These are phyloP conservation scores for Staurois parvus DNA, from an alignment of 2,797 vertebrate genomes.

Conservation along the genomic window DNA sequence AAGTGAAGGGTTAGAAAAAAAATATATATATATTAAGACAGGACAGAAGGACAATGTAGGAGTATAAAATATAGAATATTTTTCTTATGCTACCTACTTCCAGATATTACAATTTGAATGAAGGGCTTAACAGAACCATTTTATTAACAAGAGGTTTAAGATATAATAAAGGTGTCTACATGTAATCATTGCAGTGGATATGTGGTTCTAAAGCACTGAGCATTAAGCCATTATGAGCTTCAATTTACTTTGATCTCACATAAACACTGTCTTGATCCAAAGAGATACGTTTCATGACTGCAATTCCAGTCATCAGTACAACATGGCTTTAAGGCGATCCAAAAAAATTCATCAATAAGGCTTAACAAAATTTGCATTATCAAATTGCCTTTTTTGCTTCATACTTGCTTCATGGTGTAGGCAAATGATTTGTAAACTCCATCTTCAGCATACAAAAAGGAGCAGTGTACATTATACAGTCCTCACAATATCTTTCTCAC, in stretches of 20 bases:
- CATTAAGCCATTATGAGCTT: slow-evolving; percentile 12
- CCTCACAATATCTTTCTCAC: slow-evolving; percentile 14
- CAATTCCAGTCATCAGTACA: slow-evolving; percentile 8
- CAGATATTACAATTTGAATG: background rate
- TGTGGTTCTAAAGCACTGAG: background rate
- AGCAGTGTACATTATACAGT: slow-evolving; percentile 45
- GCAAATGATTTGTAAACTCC: slow-evolving; percentile 45
- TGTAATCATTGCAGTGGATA: slow-evolving; percentile 18
- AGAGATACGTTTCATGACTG: slow-evolving; percentile 4
- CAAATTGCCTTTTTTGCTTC: slow-evolving; percentile 53
- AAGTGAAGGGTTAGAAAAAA: no score
- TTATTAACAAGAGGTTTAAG: slow-evolving; percentile 20
- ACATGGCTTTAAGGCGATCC: slow-evolving; percentile 32
- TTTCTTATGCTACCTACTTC: background rate
- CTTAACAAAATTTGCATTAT: slow-evolving; percentile 50
- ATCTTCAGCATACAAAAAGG: slow-evolving; percentile 34
- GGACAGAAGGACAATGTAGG: background rate
- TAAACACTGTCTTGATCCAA: slow-evolving; percentile 5
- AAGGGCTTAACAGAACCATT: background rate
- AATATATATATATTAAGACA: no score
- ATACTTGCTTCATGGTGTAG: slow-evolving; percentile 10
- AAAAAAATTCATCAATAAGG: slow-evolving; percentile 45
- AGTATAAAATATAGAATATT: slow-evolving; percentile 10
- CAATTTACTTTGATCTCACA: slow-evolving; percentile 18
- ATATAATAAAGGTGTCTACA: slow-evolving; percentile 13